Percentiles rank a stretch among this genome's conserved stretches.
Conservation (phyloP, 2,888 invertebrate species). For the Podotricha telesiphe region DNA sequence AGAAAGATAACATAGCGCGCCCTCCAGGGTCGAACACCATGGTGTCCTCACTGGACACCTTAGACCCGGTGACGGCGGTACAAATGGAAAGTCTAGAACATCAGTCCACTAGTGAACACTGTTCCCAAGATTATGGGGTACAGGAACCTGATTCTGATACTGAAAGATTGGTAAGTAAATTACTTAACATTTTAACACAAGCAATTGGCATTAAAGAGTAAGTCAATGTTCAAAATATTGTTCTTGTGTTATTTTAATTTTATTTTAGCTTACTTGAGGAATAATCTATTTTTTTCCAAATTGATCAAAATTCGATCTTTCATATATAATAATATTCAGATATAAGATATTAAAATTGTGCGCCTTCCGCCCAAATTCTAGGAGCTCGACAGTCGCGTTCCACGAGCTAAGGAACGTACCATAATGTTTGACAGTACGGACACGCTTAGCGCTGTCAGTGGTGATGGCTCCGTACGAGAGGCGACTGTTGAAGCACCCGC, state of each 20-base stretch:
- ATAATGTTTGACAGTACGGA: conserved; percentile 82
- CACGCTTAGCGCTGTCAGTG: conserved; percentile 76
- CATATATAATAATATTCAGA: background rate
- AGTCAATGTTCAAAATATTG: background rate
- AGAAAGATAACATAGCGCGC: conserved; percentile 79
- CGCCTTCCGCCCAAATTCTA: conserved; percentile 45
- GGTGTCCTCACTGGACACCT: conserved; percentile 89
- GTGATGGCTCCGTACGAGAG: conserved; percentile 71
- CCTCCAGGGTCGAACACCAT: conserved; percentile 91
- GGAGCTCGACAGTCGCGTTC: conserved; percentile 72
- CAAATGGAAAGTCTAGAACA: conserved; percentile 79
- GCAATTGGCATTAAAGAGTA: conserved; percentile 11
- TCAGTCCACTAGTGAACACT: conserved; percentile 75
- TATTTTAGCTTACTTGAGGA: background rate
- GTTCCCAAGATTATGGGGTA: conserved; percentile 74
- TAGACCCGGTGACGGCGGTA: conserved; percentile 83
- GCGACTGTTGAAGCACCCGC: conserved; percentile 72
- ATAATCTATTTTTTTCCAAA: background rate
- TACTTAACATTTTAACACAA: background rate
- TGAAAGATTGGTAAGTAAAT: conserved; percentile 70
- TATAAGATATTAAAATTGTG: background rate
- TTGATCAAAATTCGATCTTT: background rate
- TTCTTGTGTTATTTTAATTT: background rate
- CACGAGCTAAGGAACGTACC: conserved; percentile 75
- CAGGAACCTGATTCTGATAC: conserved; percentile 80